phyloP scores from a whole-genome alignment of 2,797 vertebrate species.

The Jordanella pulchra region DNA sequence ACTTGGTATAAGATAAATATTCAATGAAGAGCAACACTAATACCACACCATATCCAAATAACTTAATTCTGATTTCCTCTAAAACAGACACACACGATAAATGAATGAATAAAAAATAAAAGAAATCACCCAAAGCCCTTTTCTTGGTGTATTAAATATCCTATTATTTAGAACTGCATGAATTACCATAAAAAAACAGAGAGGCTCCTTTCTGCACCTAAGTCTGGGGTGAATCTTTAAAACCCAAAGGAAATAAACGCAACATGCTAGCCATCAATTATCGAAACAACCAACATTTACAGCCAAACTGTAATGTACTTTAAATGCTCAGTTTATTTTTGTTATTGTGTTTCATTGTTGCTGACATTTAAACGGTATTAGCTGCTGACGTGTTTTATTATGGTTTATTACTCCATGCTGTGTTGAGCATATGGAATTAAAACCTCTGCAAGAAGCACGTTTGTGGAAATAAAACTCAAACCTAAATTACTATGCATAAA shows the following conservation, averaged over 20 bases:
- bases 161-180: background rate
- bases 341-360: constrained; percentile 12
- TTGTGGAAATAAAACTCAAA: background rate
- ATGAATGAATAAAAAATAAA: no score
- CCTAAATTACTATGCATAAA: background rate
- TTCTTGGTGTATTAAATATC: no score
- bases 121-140: background rate
- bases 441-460: background rate
- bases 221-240: background rate
- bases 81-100: no score
- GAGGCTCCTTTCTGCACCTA: background rate
- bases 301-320: background rate
- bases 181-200: constrained; percentile 8
- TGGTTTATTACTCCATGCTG: constrained; percentile 2
- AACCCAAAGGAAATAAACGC: background rate
- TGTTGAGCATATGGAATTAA: background rate
- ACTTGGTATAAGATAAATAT: background rate
- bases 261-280: constrained; percentile 4
- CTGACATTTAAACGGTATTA: constrained; percentile 10
- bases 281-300: constrained; percentile 7
- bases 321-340: constrained; percentile 13
- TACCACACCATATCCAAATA: background rate
- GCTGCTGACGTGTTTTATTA: background rate
- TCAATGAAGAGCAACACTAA: background rate
- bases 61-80: background rate